Percentiles rank a stretch among this genome's conserved stretches.
Conservation (phyloP, 2,113 vertebrate genomes). For the Cardinalis cardinalis region DNA sequence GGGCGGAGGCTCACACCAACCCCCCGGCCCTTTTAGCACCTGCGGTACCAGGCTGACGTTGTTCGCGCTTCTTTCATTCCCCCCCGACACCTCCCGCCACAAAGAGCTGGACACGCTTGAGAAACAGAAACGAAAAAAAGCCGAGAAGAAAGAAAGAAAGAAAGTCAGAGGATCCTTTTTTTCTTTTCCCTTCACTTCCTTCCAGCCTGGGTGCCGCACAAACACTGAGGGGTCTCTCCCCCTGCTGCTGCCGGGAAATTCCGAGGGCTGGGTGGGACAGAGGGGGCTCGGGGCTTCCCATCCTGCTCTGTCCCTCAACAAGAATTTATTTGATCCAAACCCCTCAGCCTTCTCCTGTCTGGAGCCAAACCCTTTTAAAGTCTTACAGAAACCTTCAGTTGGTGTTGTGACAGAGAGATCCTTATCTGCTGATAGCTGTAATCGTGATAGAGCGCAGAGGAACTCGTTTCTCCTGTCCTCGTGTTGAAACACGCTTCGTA, state of each 20-base stretch:
- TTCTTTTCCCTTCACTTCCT: neutral
- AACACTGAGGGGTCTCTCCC: neutral
- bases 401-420: constrained; percentile 13
- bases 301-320: neutral
- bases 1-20: neutral
- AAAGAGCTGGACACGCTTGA: neutral
- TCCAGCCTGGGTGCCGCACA: neutral
- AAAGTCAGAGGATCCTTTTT: neutral
- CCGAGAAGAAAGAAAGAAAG: neutral
- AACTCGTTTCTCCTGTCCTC: neutral
- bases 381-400: neutral
- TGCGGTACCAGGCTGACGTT: neutral
- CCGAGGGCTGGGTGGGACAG: neutral
- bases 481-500: neutral
- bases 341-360: neutral
- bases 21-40: neutral
- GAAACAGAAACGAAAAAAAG: neutral
- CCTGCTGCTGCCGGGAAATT: neutral
- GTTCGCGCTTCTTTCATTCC: neutral
- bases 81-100: neutral
- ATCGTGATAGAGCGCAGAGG: neutral
- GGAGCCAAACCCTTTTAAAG: neutral
- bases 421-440: constrained; percentile 12
- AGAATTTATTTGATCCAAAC: neutral
- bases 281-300: neutral